Conservation (phyloP, 2,113 vertebrate genomes). For the Drymodes brunneopygia region DNA sequence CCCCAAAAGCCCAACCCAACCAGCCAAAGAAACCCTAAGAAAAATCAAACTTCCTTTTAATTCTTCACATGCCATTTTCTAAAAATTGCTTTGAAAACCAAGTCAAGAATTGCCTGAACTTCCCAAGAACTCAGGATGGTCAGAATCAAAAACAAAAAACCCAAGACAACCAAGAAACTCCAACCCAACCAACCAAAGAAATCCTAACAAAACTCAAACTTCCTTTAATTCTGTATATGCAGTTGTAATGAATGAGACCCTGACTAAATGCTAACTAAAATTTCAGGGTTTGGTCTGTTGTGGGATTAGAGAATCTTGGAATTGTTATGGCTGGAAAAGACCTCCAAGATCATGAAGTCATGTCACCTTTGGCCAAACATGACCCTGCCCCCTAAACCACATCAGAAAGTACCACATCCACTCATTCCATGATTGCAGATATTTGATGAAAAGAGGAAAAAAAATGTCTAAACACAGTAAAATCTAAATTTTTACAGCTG, state of each 20-base stretch:
- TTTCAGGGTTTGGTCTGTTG: background rate
- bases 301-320: background rate
- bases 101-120: background rate
- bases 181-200: background rate
- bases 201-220: background rate
- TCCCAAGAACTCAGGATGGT: background rate
- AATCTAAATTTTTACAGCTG: background rate
- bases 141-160: background rate
- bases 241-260: background rate
- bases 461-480: background rate
- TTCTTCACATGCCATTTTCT: background rate
- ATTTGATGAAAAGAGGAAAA: background rate
- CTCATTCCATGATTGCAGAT: background rate
- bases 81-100: background rate
- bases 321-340: background rate
- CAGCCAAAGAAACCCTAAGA: background rate
- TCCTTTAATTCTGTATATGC: background rate
- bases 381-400: background rate
- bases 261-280: background rate
- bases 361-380: background rate
- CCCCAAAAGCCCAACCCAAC: too few relatives aligned
- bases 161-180: background rate
- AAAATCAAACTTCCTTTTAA: background rate
- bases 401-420: background rate
- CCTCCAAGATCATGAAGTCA: background rate